Base-by-base conservation (phyloP, 2,113 vertebrate species). In the Lepidothrix coronata region DNA sequence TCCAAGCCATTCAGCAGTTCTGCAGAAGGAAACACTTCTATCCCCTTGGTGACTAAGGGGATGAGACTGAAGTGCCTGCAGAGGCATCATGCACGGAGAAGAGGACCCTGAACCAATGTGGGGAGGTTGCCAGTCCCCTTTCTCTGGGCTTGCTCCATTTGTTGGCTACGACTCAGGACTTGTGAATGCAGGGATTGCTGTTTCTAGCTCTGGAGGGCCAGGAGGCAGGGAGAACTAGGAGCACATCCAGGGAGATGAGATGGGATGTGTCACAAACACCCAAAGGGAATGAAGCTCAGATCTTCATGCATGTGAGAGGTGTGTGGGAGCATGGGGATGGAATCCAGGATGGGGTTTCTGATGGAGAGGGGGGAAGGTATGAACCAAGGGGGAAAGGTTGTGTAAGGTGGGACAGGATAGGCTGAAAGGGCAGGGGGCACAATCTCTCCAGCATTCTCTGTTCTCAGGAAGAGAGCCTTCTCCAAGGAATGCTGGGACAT, bases 31-130 rank as follows among this genome's bases (percentile, higher is more conserved):
- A 43, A 14, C 23, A 30, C 6, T 46, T 68, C 48, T 49, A 2
- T 51, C 30, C 24, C 61, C 23, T 35, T 0, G 1, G 16, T 39
- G 73, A 59, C 31, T 7, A 44, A 14, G n/a, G 10, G 22, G 17
- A 30, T 0, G 4, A 81, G 48, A 44, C 13, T 74, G 37, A 88
- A 37, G 22, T 59, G 62, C 71, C 24, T 57, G 44, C 30, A 71
- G 19, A 54, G 30, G 8, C 27, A 49, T 46, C n/a, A 4, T 9
- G 46, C n/a, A 28, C 11, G 12, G 63, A 90, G 55, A 90, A 74
- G 23, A 73, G 20, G 35, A 67, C 15, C 17, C 25, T 83, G 54
- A 68, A 89, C 3, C 0, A 0, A 43, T 0, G 0, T 1, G 11
- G 17, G 11, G 41, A 72, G 16, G 10, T n/a, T 80, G 33, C 27